Percentiles rank a stretch among this genome's conserved stretches.
These are phyloP conservation scores for Amphiura filiformis DNA, from an alignment of 35 echinoderm and acorn worm species.

Conservation along the genomic window DNA sequence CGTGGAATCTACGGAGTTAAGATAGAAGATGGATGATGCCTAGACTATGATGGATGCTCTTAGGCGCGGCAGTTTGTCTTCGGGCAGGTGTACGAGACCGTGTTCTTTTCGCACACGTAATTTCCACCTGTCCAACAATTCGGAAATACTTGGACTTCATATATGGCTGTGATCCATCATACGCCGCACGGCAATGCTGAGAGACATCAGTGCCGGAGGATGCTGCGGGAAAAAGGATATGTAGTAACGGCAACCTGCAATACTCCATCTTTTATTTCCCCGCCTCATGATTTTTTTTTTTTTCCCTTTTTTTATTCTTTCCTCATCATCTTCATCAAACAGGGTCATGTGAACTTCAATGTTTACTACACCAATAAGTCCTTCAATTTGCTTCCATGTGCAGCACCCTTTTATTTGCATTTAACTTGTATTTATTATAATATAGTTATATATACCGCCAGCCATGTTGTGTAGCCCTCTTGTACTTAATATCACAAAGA, in stretches of 20 bases:
- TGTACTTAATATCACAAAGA: background rate
- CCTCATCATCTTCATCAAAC: no score
- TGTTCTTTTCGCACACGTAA: slow-evolving; percentile 10
- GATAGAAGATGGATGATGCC: background rate
- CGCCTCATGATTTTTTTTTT: no score
- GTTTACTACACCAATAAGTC: background rate
- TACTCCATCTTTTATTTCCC: background rate
- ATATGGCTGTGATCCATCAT: background rate
- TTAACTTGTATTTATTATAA: background rate
- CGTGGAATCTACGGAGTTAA: background rate
- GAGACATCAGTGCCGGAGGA: background rate
- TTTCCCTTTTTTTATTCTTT: background rate
- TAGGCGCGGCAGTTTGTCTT: background rate
- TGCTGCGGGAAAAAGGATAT: background rate
- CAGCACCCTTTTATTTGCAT: background rate
- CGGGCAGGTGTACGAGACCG: background rate
- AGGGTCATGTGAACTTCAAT: background rate
- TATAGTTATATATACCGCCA: background rate
- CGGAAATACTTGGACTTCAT: slow-evolving; percentile 5
- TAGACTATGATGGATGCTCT: background rate
- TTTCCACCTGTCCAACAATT: slow-evolving; percentile 1
- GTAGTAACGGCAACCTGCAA: background rate
- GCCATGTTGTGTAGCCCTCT: no score
- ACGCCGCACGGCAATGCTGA: background rate
- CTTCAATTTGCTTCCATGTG: no score